Evolutionary conservation across 2,888 invertebrate genomes (phyloP).

Genomic region (Melipona beecheii): DNA sequence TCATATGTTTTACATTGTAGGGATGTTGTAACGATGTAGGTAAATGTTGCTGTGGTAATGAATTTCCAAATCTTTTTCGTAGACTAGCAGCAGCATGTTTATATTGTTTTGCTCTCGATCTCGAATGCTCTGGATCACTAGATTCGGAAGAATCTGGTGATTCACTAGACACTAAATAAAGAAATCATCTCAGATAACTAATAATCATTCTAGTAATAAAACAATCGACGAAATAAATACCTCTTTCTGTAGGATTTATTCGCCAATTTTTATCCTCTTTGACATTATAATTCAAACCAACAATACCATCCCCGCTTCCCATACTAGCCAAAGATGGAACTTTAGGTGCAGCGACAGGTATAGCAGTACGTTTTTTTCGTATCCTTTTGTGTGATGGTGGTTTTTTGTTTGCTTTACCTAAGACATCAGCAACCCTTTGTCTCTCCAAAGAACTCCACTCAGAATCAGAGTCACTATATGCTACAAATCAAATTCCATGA

Average conservation of each 20-base stretch:
- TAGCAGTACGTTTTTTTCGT: constrained; percentile 90
- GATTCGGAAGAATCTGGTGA: constrained; percentile 82
- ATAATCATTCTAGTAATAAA: neutral
- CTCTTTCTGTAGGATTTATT: constrained; percentile 82
- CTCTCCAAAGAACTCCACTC: constrained; percentile 92
- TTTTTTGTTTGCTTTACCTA: constrained; percentile 89
- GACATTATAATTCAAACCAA: constrained; percentile 81
- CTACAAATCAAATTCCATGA: constrained; percentile 81
- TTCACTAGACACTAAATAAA: constrained; percentile 80
- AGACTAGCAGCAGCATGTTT: constrained; percentile 75
- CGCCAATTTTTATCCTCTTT: constrained; percentile 83
- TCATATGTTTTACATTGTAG: constrained; percentile 81
- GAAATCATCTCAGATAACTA: neutral
- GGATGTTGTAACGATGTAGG: constrained; percentile 80
- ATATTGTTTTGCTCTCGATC: constrained; percentile 78
- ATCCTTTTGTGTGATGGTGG: constrained; percentile 89
- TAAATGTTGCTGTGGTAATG: constrained; percentile 77
- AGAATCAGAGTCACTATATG: constrained; percentile 95
- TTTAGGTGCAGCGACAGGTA: constrained; percentile 94
- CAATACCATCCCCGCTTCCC: constrained; percentile 80
- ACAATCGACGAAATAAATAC: constrained; percentile 69
- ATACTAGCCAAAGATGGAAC: constrained; percentile 89
- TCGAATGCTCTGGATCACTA: constrained; percentile 80
- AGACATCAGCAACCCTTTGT: constrained; percentile 86
- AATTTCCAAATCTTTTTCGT: constrained; percentile 81